These are phyloP conservation scores for Diabrotica balteata DNA, from an alignment of 2,888 invertebrate genomes.

Conservation along the genomic window DNA sequence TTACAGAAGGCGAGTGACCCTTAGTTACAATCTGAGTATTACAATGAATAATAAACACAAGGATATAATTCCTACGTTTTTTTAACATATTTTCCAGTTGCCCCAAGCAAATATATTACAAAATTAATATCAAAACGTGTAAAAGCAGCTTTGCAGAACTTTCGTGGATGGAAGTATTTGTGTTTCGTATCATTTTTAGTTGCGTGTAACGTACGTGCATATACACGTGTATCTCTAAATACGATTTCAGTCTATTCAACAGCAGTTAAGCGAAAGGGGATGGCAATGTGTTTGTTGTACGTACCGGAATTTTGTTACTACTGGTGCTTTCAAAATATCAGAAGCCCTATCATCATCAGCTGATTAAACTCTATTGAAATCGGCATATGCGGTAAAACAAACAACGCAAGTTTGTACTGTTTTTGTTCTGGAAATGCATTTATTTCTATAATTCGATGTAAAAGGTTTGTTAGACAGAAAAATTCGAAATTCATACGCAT, in stretches of 20 bases:
- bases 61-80: too few species aligned
- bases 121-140: too few species aligned
- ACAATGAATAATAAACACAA: too few species aligned
- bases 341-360: conserved; percentile 23
- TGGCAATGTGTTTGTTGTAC: conserved; percentile 19
- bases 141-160: too few species aligned
- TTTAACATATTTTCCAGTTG: too few species aligned
- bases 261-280: conserved; percentile 20
- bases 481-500: too few species aligned
- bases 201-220: conserved; percentile 1
- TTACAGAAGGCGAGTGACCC: too few species aligned
- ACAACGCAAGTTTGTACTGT: conserved; percentile 1
- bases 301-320: conserved; percentile 16
- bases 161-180: background rate
- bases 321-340: conserved; percentile 20
- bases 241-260: conserved; percentile 22
- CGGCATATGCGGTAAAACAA: background rate
- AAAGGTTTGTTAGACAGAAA: too few species aligned
- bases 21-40: too few species aligned
- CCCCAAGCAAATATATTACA: too few species aligned
- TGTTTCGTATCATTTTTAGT: conserved; percentile 1
- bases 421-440: conserved; percentile 9
- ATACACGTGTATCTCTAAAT: conserved; percentile 20
- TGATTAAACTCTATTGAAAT: conserved; percentile 25
- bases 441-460: conserved; percentile 8